A percentile compares a stretch with the other conserved stretches of the same genome.
Evolutionary conservation across 2,113 vertebrate genomes (phyloP).

Genomic region (Orientallactaga bullata): DNA sequence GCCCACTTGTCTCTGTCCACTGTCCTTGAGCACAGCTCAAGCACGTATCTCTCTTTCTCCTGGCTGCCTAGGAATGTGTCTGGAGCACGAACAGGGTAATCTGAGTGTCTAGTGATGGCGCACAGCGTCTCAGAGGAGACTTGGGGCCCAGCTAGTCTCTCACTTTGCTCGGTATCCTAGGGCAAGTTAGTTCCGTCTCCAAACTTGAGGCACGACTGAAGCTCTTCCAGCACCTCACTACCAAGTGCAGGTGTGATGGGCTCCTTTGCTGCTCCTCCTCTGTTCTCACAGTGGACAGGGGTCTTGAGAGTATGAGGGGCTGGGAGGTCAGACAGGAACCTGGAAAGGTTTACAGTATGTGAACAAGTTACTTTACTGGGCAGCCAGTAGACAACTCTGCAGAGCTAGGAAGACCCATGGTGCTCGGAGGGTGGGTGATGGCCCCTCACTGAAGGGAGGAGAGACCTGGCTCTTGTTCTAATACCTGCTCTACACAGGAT

Average conservation of each 20-base stretch:
- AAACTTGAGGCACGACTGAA: neutral
- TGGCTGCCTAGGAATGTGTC: neutral
- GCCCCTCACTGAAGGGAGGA: neutral
- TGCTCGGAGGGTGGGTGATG: rapidly evolving
- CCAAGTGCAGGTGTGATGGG: neutral
- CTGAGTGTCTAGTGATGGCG: neutral
- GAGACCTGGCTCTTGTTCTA: no score
- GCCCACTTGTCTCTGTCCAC: neutral
- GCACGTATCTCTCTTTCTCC: neutral
- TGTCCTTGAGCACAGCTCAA: neutral
- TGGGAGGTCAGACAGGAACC: neutral
- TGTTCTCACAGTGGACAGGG: neutral
- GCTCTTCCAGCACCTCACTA: neutral
- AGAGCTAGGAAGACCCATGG: neutral
- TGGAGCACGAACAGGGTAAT: neutral
- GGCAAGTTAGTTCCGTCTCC: neutral
- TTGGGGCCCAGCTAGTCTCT: neutral
- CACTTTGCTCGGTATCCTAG: neutral
- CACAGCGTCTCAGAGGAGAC: neutral
- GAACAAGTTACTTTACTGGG: neutral
- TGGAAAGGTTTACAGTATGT: no score
- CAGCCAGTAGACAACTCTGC: neutral
- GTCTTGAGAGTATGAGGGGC: neutral
- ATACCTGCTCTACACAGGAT: neutral
- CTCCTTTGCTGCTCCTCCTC: neutral